phyloP scores from a whole-genome alignment of 2,797 vertebrate genomes.

The Heliangelus exortis region DNA sequence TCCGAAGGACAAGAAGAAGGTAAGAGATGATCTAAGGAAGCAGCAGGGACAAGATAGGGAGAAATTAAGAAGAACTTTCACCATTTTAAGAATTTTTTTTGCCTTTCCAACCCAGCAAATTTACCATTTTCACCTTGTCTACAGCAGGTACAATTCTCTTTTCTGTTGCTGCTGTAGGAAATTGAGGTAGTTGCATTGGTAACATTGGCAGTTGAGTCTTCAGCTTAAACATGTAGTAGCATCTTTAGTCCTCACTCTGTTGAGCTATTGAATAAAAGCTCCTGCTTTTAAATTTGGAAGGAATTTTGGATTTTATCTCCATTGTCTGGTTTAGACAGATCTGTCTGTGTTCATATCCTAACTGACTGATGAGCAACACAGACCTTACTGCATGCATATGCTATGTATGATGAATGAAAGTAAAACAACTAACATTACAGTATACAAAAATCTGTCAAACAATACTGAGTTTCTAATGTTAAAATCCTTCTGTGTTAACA shows the following conservation, averaged over 20 bases:
- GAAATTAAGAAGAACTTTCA: neutral
- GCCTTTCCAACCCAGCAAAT: neutral
- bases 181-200: neutral
- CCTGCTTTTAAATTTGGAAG: constrained; percentile 24
- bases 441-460: constrained; percentile 27
- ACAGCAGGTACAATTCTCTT: neutral
- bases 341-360: neutral
- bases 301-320: neutral
- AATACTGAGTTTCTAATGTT: neutral
- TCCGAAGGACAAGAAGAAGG: rapidly evolving
- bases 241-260: neutral
- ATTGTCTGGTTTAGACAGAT: neutral
- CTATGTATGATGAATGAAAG: constrained; percentile 6
- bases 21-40: neutral
- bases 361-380: neutral
- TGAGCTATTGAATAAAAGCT: neutral
- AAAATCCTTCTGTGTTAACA: constrained; percentile 18
- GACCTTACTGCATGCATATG: neutral
- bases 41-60: neutral
- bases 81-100: neutral
- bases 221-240: neutral
- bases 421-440: neutral
- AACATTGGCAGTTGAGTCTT: neutral
- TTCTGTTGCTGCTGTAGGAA: neutral
- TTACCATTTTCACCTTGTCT: neutral